Evolutionary conservation across 2,888 invertebrate species (phyloP).

Genomic region (Epirrita christyi): DNA sequence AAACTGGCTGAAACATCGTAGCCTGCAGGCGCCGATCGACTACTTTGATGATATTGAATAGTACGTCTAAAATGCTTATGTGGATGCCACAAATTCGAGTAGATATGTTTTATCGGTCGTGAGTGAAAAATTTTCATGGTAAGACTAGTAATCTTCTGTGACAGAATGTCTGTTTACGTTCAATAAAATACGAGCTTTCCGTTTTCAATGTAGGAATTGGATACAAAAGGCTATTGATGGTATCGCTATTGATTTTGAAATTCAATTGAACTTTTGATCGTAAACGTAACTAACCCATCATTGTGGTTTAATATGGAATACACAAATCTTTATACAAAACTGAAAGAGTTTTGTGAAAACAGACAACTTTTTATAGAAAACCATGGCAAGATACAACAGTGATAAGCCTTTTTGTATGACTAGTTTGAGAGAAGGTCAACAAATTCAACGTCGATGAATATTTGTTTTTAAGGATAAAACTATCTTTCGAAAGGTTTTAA

Average conservation of each 20-base stretch:
- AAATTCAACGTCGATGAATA: too few relatives aligned
- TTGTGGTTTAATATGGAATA: slow-evolving; percentile 5
- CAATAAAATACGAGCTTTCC: slow-evolving; percentile 24
- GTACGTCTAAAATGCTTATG: background rate
- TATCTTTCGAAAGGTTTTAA: too few relatives aligned
- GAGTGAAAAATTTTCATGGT: background rate
- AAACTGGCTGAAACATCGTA: background rate
- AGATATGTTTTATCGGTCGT: background rate
- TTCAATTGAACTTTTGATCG: slow-evolving; percentile 32
- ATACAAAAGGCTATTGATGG: slow-evolving; percentile 31
- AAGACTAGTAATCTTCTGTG: background rate
- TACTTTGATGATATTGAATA: background rate
- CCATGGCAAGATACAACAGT: too few relatives aligned
- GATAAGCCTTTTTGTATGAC: too few relatives aligned
- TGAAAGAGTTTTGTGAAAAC: too few relatives aligned
- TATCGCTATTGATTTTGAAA: slow-evolving; percentile 33
- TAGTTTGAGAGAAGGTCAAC: too few relatives aligned
- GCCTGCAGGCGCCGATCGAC: background rate
- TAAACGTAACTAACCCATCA: slow-evolving; percentile 21
- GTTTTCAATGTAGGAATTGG: slow-evolving; percentile 20
- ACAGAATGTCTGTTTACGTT: slow-evolving; percentile 3
- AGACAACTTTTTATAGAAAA: too few relatives aligned
- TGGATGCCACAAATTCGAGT: background rate
- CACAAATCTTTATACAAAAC: slow-evolving; percentile 8
- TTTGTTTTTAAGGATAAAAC: too few relatives aligned